Evolutionary conservation across 2,797 vertebrate species (phyloP).

Genomic region (Microtus agrestis): DNA sequence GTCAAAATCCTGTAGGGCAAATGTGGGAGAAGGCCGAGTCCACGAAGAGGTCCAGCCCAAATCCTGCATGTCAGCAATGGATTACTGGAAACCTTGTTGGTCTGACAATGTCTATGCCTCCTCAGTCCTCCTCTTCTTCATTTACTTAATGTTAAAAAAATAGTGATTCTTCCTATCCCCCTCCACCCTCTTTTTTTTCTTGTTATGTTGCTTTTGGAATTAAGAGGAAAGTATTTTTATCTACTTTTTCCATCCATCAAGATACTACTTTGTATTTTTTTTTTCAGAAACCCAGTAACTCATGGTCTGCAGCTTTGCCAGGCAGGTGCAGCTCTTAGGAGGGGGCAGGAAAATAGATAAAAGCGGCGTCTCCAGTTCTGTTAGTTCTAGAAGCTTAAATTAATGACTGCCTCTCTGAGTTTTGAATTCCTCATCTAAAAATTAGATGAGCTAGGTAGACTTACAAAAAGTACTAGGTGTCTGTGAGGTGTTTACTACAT

Average conservation of each 20-base stretch:
- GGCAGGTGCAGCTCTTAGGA: neutral
- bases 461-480: neutral
- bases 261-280: neutral
- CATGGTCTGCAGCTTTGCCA: neutral
- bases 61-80: slow-evolving; percentile 63
- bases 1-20: slow-evolving; percentile 69
- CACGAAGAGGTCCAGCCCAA: slow-evolving; percentile 73
- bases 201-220: slow-evolving; percentile 58
- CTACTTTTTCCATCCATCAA: neutral
- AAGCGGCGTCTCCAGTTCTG: neutral
- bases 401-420: neutral
- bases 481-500: neutral
- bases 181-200: neutral
- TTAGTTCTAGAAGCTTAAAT: neutral
- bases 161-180: neutral
- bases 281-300: neutral
- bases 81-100: slow-evolving; percentile 25
- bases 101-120: neutral
- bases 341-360: neutral
- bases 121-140: neutral
- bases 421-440: neutral
- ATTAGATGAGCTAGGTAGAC: neutral
- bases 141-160: slow-evolving; percentile 20
- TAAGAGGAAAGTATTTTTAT: slow-evolving; percentile 24
- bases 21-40: slow-evolving; percentile 72